Percentiles rank a stretch among this genome's conserved stretches.
phyloP scores from a whole-genome alignment of 2,797 vertebrate species.

The Enteromius paludinosus region DNA sequence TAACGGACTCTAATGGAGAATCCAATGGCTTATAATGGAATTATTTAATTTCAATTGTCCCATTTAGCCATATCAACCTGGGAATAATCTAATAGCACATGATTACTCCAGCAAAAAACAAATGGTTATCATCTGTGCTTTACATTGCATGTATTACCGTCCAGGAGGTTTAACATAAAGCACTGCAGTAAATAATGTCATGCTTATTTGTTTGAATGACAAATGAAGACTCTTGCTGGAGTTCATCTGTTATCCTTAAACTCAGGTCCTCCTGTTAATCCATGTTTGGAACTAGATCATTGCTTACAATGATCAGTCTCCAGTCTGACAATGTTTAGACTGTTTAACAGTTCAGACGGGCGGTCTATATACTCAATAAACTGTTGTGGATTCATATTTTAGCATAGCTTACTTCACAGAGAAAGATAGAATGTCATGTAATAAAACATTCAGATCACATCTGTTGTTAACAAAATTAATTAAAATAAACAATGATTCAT shows the following conservation, averaged over 20 bases:
- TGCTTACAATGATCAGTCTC: neutral
- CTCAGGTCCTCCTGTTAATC: slow-evolving; percentile 24
- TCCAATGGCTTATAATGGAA: neutral
- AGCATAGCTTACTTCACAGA: neutral
- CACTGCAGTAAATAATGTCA: slow-evolving; percentile 11
- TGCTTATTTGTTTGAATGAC: neutral
- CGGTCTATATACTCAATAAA: neutral
- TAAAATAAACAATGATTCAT: slow-evolving; percentile 31
- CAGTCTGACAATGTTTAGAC: neutral
- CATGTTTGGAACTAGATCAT: neutral
- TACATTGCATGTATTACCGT: slow-evolving; percentile 33
- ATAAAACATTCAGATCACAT: slow-evolving; percentile 5
- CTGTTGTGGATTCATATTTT: slow-evolving; percentile 7
- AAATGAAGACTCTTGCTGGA: slow-evolving; percentile 4
- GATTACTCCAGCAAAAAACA: neutral
- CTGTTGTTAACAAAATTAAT: neutral
- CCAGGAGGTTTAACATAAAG: neutral
- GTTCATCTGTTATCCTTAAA: neutral
- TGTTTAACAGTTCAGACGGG: slow-evolving; percentile 3
- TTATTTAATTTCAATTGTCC: neutral
- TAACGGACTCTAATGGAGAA: neutral
- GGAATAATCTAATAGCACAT: neutral
- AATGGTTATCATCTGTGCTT: slow-evolving; percentile 5
- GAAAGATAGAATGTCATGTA: neutral
- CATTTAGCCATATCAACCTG: slow-evolving; percentile 5